Percentiles rank a stretch among this genome's conserved stretches.
These are phyloP conservation scores for Liolophura sinensis DNA, from an alignment of 1,140 invertebrate genomes.

Conservation along the genomic window DNA sequence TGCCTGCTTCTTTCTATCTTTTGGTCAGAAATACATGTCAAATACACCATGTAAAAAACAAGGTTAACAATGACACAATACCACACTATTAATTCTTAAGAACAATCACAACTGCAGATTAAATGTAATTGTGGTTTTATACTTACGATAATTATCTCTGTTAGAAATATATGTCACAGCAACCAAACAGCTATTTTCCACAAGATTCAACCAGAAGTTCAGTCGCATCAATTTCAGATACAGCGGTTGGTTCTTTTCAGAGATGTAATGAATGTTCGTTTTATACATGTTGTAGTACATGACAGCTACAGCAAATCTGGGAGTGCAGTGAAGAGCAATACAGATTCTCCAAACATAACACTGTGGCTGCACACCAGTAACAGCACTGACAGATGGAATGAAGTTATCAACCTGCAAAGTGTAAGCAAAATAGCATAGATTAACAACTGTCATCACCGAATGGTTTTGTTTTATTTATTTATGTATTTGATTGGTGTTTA, in stretches of 20 bases:
- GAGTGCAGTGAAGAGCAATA: constrained; percentile 87
- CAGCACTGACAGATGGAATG: constrained; percentile 91
- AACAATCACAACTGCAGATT: neutral
- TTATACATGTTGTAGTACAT: constrained; percentile 75
- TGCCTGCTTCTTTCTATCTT: neutral
- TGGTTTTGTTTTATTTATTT: neutral
- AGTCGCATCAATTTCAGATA: constrained; percentile 70
- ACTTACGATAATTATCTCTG: constrained; percentile 92
- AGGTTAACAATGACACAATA: neutral
- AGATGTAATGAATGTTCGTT: constrained; percentile 31
- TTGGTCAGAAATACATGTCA: neutral
- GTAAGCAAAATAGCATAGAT: constrained; percentile 84
- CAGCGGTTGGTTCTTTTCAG: constrained; percentile 33
- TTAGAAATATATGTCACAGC: constrained; percentile 92
- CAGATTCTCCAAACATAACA: constrained; percentile 89
- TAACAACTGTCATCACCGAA: constrained; percentile 67
- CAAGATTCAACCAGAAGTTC: constrained; percentile 82
- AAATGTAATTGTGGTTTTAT: constrained; percentile 7
- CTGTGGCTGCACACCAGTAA: constrained; percentile 89
- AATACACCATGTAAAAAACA: neutral
- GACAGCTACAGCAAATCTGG: constrained; percentile 76
- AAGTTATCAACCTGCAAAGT: constrained; percentile 76
- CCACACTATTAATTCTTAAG: neutral
- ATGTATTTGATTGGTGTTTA: neutral
- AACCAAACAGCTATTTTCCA: constrained; percentile 80